Base-by-base conservation (phyloP, 1,140 invertebrate species). In the Procambarus clarkii region DNA sequence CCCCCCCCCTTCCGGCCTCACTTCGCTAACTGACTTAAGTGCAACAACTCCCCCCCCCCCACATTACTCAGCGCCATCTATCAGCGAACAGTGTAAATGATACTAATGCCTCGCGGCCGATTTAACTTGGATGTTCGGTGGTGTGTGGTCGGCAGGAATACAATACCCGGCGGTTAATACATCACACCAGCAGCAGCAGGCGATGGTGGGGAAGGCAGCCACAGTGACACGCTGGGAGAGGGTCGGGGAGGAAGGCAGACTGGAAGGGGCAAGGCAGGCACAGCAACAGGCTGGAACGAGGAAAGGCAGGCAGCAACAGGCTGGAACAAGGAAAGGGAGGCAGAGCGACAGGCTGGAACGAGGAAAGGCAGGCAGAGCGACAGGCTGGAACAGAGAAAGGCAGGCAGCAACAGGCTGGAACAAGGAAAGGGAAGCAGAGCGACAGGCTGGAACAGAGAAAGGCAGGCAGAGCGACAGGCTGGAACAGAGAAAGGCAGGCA, bases 41-140 rank as follows among this genome's bases (percentile, higher is more conserved):
- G 7, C 50, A 11, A 5, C 50, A n/a, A 54, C 50, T 54, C 50
- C 50, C 45, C 78, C 78, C 5, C n/a, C 46, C n/a, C 45, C 46
- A 50, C 46, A n/a, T n/a, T n/a, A 15, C 54, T 69, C 3, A 69
- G 60, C 80, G 58, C 58, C 54, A 83, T 83, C 81, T 69, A 83
- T 83, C 81, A 83, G 45, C 34, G 58, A 15, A 8, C 34, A 18
- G 7, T 83, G 81, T n/a, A 46, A 83, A 46, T 83, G 81, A 83
- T 83, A 34, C 64, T 83, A 83, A 83, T 83, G 24, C 58, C 81
- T 69, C 60, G 34, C 81, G 81, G 45, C 3, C 64, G 81, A 83
- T 83, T 83, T 69, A 83, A 83, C 81, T 83, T 83, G 18, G 81
- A 69, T 45, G 69, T 83, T 83, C 81, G 69, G 69, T 45, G 81